Evolutionary conservation across 2,797 vertebrate species (phyloP), one percentile per base, ranked within the genome.

Genomic region (Poecilia velifera): DNA sequence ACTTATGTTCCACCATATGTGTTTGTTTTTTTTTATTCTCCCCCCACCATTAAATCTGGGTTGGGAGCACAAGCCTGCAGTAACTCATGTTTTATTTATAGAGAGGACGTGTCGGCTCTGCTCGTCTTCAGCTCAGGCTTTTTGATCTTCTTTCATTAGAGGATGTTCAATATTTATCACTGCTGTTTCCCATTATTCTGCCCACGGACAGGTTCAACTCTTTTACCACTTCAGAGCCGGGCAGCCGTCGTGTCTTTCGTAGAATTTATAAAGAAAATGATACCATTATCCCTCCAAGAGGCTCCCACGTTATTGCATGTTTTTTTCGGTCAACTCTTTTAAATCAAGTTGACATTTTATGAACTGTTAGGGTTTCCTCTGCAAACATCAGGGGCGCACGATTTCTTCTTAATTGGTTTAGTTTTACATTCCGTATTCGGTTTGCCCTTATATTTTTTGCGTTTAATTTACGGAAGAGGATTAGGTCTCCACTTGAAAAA

Each of bases 81-180:
- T 90, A 90, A 76, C 85, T 93, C 85, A 94, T 95, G 92, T 94
- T 92, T 95, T 93, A 96, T 96, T 94, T 85, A 96, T 95, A 83
- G 36, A 0, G 41, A 80, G 91, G 90, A 93, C 91, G 92, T 92
- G 94, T 91, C 82, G 51, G 89, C 91, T 86, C 87, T 73, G 87
- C 88, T 94, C 86, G 74, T 93, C 93, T 93, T 94, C 86, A 82
- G 89, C 90, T 89, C 86, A 84, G 89, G 84, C 86, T 93, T 94
- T 95, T 95, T 95, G 93, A 95, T 95, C 94, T 93, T 92, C 91
- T 96, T 94, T 93, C 93, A 94, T 95, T 93, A 92, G 90, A 89
- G 84, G 89, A 93, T 93, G 92, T 95, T 94, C 90, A 95, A 95
- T 95, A 95, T 96, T 94, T 94, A 94, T 95, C 91, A 94, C 88